A percentile compares a stretch with the other conserved stretches of the same genome.
Evolutionary conservation across 1,140 invertebrate genomes (phyloP).

Genomic region (Coelopa frigida): DNA sequence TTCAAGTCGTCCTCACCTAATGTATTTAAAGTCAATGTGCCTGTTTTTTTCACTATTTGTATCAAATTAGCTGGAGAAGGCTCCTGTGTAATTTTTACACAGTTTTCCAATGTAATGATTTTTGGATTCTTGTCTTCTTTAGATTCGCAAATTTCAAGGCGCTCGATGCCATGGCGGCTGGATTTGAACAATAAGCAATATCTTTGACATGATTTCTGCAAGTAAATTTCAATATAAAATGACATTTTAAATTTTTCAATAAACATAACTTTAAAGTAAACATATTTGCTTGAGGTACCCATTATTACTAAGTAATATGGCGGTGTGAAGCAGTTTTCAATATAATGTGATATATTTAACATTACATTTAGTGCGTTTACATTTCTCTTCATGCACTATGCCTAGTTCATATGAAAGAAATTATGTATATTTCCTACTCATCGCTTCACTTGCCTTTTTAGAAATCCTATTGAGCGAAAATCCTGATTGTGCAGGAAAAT

Average conservation of each 20-base stretch:
- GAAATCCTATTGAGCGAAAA: slow-evolving; percentile 44
- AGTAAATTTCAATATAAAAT: slow-evolving; percentile 3
- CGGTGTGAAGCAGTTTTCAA: background rate
- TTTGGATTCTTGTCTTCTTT: slow-evolving; percentile 61
- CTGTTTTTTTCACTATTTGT: slow-evolving; percentile 64
- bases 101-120: slow-evolving; percentile 76
- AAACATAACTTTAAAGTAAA: background rate
- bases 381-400: too few species aligned
- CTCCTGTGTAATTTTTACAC: slow-evolving; percentile 71
- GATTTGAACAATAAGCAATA: slow-evolving; percentile 60
- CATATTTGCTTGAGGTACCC: background rate
- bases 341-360: too few species aligned
- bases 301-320: background rate
- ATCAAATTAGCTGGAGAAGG: slow-evolving; percentile 53
- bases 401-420: too few species aligned
- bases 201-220: slow-evolving; percentile 39
- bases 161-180: slow-evolving; percentile 74
- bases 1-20: slow-evolving; percentile 62
- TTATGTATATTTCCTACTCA: too few species aligned
- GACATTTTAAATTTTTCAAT: background rate
- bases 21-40: slow-evolving; percentile 62
- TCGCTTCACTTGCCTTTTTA: slow-evolving; percentile 36
- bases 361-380: too few species aligned
- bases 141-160: slow-evolving; percentile 75
- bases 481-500: slow-evolving; percentile 44